These are phyloP conservation scores for Tragelaphus buxtoni DNA, from an alignment of 2,113 vertebrate genomes.

Conservation along the genomic window DNA sequence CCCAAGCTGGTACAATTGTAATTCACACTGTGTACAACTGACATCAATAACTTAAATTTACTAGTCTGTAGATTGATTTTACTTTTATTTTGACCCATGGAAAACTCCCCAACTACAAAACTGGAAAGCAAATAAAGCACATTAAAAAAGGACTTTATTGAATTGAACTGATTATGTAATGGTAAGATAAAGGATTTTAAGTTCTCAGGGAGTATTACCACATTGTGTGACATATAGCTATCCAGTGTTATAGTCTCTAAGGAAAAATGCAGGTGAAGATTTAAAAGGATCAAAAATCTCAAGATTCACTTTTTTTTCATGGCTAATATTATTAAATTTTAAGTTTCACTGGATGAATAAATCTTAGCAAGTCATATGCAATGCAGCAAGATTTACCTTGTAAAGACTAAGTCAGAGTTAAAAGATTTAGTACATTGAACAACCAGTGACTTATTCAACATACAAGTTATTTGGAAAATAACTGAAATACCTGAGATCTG, in stretches of 20 bases:
- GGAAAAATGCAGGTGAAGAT: not conserved
- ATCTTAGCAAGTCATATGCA: constrained; percentile 29
- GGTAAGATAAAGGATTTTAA: not conserved
- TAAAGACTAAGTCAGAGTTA: constrained; percentile 4
- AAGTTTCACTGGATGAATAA: constrained; percentile 36
- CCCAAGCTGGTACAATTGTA: not conserved
- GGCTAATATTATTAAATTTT: constrained; percentile 30
- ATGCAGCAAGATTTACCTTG: constrained; percentile 38
- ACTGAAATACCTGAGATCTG: constrained; percentile 42
- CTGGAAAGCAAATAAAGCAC: not conserved
- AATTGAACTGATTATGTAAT: not conserved
- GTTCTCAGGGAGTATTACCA: not conserved
- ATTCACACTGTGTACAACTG: not conserved
- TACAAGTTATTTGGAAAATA: constrained; percentile 44
- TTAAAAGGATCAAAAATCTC: not conserved
- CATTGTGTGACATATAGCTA: not conserved
- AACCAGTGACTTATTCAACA: constrained; percentile 55
- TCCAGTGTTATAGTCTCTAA: not conserved
- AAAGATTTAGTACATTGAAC: constrained; percentile 48
- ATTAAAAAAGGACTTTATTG: not conserved
- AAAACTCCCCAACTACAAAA: not conserved
- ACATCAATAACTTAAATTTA: not conserved
- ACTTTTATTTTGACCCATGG: not conserved
- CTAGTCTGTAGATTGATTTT: not conserved
- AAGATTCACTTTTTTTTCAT: not conserved